These are phyloP conservation scores for Cheilosia vulpina DNA, from an alignment of 2,888 invertebrate genomes.

Conservation along the genomic window DNA sequence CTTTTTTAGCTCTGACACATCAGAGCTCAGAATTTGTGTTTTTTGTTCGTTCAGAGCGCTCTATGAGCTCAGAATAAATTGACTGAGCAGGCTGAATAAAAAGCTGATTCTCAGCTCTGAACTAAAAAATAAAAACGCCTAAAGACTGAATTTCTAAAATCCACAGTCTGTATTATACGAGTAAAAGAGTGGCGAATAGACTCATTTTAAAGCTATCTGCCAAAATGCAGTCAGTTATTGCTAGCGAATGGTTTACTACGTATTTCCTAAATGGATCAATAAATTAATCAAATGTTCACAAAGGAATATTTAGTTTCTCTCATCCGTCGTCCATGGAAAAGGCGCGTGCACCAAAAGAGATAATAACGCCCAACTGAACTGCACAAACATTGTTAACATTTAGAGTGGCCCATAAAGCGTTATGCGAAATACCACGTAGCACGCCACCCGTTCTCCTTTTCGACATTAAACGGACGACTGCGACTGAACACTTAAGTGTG, in stretches of 20 bases:
- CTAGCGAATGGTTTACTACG: not conserved
- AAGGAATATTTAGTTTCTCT: conserved; percentile 20
- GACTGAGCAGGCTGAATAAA: no score
- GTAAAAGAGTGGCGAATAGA: not conserved
- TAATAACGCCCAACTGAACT: conserved; percentile 25
- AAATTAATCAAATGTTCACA: conserved; percentile 8
- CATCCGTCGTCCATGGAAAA: conserved; percentile 1
- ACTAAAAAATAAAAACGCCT: no score
- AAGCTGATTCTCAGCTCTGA: no score
- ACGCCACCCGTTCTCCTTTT: conserved; percentile 9
- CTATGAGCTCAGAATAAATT: no score
- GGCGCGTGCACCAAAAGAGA: conserved; percentile 6
- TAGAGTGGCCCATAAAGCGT: conserved; percentile 16
- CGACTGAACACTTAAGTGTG: conserved; percentile 1
- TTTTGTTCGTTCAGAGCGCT: no score
- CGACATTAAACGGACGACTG: conserved; percentile 15
- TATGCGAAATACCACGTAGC: conserved; percentile 4
- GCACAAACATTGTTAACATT: conserved; percentile 13
- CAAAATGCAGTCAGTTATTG: not conserved
- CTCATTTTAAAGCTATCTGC: not conserved
- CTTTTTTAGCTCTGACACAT: no score
- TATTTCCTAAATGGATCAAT: conserved; percentile 6
- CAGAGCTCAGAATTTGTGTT: no score
- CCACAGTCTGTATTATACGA: no score
- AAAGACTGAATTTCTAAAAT: no score